Percentiles rank a stretch among this genome's conserved stretches.
Evolutionary conservation across 2,797 vertebrate genomes (phyloP).

Genomic region (Takifugu rubripes): DNA sequence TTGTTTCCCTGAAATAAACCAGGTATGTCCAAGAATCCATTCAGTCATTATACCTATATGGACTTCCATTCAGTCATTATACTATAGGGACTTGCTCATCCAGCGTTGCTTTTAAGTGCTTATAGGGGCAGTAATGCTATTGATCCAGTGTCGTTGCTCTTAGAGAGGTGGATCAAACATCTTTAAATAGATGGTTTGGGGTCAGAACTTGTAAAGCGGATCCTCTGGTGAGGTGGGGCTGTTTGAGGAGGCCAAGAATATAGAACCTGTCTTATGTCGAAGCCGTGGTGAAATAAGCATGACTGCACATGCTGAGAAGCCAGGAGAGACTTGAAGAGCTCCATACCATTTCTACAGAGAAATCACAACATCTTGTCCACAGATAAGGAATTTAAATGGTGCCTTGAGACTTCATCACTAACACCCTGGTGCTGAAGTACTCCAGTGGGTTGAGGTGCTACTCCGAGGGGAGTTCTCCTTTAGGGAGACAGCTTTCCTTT

Average conservation of each 20-base stretch:
- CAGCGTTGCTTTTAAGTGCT: constrained; percentile 31
- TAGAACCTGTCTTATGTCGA: constrained; percentile 35
- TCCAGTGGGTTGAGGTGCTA: background rate
- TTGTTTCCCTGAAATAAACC: constrained; percentile 58
- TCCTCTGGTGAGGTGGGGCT: constrained; percentile 13
- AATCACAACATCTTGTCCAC: constrained; percentile 1
- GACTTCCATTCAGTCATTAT: constrained; percentile 70
- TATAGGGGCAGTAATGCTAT: constrained; percentile 42
- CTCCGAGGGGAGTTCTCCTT: background rate
- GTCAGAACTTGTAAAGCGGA: too few species aligned
- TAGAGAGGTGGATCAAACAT: constrained; percentile 20
- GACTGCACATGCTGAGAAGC: constrained; percentile 4
- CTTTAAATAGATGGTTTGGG: background rate
- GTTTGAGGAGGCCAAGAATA: constrained; percentile 37
- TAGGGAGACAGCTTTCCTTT: background rate
- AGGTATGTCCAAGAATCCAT: constrained; percentile 55
- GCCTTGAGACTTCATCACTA: background rate
- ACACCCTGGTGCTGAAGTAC: background rate
- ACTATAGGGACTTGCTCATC: constrained; percentile 35
- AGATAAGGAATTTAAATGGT: background rate
- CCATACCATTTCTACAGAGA: constrained; percentile 10
- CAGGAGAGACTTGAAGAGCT: background rate
- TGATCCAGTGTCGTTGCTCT: constrained; percentile 46
- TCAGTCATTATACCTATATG: constrained; percentile 72
- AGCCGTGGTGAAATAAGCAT: constrained; percentile 31